These are phyloP conservation scores for Cinclus cinclus DNA, from an alignment of 2,113 vertebrate genomes.

Conservation along the genomic window DNA sequence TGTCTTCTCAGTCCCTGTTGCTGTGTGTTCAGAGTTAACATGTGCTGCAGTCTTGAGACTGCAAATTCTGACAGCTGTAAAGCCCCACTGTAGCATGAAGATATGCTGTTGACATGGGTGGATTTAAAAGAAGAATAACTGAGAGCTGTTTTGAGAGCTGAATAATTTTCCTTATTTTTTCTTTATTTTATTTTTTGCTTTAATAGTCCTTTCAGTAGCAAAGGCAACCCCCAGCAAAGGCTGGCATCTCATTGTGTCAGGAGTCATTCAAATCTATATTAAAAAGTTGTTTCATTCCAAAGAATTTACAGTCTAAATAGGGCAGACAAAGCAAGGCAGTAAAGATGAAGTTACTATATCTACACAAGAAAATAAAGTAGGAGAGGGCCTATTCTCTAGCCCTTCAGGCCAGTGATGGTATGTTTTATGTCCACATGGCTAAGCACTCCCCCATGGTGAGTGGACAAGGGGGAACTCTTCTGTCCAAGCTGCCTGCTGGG, in stretches of 20 bases:
- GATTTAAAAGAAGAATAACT: constrained; percentile 46
- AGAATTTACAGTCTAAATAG: constrained; percentile 29
- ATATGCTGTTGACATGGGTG: constrained; percentile 27
- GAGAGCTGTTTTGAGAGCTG: not conserved
- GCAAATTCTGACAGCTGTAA: constrained; percentile 10
- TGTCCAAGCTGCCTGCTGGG: not conserved
- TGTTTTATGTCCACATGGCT: constrained; percentile 5
- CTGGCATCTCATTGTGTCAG: constrained; percentile 24
- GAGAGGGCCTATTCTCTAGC: not conserved
- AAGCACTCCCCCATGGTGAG: not conserved
- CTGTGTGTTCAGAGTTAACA: not conserved
- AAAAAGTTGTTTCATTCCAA: not conserved
- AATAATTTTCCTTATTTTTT: not conserved
- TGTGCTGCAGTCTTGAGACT: not conserved
- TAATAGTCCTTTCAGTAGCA: constrained; percentile 38
- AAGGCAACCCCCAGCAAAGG: constrained; percentile 17
- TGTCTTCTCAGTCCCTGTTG: not conserved
- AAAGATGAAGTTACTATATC: not conserved
- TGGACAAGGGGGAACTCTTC: not conserved
- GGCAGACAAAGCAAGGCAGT: not conserved
- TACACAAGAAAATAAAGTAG: not conserved
- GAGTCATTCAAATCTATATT: constrained; percentile 20
- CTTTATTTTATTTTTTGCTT: not conserved
- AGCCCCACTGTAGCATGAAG: not conserved
- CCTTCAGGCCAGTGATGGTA: not conserved